phyloP scores from a whole-genome alignment of 2,888 invertebrate species.

The Drosophila macrothrix region DNA sequence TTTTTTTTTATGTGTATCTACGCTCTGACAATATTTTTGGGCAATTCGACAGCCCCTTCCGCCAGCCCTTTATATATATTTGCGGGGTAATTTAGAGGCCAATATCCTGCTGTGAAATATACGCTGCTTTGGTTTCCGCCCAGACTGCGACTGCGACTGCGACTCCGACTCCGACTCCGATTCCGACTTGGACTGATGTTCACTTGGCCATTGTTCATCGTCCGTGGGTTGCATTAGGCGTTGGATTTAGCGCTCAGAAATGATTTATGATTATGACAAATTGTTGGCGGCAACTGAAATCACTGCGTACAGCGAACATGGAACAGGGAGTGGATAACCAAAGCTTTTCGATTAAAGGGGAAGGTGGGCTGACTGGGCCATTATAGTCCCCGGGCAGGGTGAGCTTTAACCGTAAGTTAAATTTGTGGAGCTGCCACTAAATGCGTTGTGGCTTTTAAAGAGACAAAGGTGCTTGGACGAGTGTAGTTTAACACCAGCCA shows the following conservation, averaged over 20 bases:
- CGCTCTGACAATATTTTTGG: conserved; percentile 50
- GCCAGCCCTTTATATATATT: conserved; percentile 50
- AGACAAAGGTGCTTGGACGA: not conserved
- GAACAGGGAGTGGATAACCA: conserved; percentile 29
- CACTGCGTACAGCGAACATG: conserved; percentile 21
- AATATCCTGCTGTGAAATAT: conserved; percentile 84
- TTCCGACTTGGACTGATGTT: conserved; percentile 30
- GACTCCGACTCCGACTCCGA: conserved; percentile 29
- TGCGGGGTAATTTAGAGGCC: conserved; percentile 84
- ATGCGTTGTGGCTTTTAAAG: not conserved
- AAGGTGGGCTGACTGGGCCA: not conserved
- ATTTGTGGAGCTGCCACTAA: conserved; percentile 2
- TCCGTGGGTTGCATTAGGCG: conserved; percentile 65
- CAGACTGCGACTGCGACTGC: conserved; percentile 27
- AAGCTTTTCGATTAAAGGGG: conserved; percentile 3
- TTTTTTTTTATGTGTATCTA: conserved; percentile 7
- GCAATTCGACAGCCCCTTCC: conserved; percentile 33
- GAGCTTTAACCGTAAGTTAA: conserved; percentile 36
- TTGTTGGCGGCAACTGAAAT: conserved; percentile 68
- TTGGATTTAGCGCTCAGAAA: conserved; percentile 76
- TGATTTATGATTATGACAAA: conserved; percentile 83
- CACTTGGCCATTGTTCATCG: conserved; percentile 59
- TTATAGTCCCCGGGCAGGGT: not conserved
- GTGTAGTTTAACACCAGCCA: not conserved
- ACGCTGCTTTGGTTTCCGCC: conserved; percentile 77